A percentile compares a stretch with the other conserved stretches of the same genome.
These are phyloP conservation scores for Rhorus exstirpatorius DNA, from an alignment of 2,888 invertebrate genomes.

Conservation along the genomic window DNA sequence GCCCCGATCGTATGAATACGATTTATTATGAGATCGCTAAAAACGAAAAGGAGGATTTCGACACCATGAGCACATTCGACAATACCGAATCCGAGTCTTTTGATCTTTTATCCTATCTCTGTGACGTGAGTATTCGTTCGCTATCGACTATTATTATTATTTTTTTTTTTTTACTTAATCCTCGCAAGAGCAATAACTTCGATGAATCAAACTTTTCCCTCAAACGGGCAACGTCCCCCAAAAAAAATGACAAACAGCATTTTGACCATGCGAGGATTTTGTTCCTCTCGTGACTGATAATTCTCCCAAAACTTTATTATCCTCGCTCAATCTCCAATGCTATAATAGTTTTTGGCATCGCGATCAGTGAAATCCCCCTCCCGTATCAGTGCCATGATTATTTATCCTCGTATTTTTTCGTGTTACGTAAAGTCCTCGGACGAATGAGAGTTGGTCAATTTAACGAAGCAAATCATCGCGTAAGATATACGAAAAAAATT, in stretches of 20 bases:
- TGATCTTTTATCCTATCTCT: constrained; percentile 84
- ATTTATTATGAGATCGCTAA: constrained; percentile 68
- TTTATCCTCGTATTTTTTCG: constrained; percentile 9
- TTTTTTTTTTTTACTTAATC: neutral
- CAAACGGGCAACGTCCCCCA: too few species aligned
- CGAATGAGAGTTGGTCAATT: constrained; percentile 5
- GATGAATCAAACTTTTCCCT: too few species aligned
- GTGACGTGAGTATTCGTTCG: constrained; percentile 80
- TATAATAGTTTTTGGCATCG: constrained; percentile 29
- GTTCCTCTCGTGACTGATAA: constrained; percentile 3
- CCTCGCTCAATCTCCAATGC: neutral
- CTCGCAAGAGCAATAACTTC: too few species aligned
- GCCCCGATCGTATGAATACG: constrained; percentile 66
- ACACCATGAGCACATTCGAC: constrained; percentile 77
- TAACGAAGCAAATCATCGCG: constrained; percentile 35
- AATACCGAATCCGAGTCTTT: constrained; percentile 79
- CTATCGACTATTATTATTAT: neutral
- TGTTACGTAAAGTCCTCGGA: constrained; percentile 38
- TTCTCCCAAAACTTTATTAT: neutral
- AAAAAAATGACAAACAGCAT: too few species aligned
- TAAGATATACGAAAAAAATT: constrained; percentile 33
- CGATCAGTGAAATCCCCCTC: constrained; percentile 4
- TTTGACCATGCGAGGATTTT: neutral
- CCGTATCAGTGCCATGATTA: constrained; percentile 23
- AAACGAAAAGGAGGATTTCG: constrained; percentile 74